phyloP scores from a whole-genome alignment of 1,140 invertebrate species.

The Rhagoletis pomonella region DNA sequence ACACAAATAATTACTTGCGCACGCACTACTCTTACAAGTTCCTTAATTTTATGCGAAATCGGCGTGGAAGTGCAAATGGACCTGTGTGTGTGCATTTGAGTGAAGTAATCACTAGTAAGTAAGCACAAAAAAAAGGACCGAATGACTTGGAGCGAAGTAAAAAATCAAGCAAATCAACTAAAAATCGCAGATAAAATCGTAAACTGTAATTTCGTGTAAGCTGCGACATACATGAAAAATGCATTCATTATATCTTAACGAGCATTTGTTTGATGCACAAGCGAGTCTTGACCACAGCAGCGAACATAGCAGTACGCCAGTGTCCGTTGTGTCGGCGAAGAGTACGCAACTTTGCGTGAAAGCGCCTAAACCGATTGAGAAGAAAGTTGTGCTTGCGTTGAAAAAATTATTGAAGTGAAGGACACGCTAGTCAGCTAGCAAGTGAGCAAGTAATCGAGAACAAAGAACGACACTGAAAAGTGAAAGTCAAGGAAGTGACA shows the following conservation, averaged over 20 bases:
- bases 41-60: conserved; percentile 19
- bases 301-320: conserved; percentile 23
- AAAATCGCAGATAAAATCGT: conserved; percentile 35
- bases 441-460: neutral
- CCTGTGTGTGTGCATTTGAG: neutral
- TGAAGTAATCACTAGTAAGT: neutral
- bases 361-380: conserved; percentile 41
- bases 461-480: conserved; percentile 45
- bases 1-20: conserved; percentile 14
- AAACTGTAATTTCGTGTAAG: conserved; percentile 37
- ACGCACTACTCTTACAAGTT: conserved; percentile 18
- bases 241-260: conserved; percentile 62
- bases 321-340: conserved; percentile 42
- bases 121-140: neutral
- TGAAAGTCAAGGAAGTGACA: conserved; percentile 33
- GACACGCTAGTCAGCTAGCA: neutral
- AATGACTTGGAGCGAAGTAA: conserved; percentile 4
- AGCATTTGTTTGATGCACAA: conserved; percentile 71
- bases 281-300: conserved; percentile 54
- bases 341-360: conserved; percentile 41
- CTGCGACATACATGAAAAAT: conserved; percentile 45
- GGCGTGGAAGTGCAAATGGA: neutral
- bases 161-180: neutral
- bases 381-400: conserved; percentile 30
- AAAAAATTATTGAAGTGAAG: conserved; percentile 51